These are phyloP conservation scores for Glaucidium brasilianum DNA, from an alignment of 2,113 vertebrate genomes.

Conservation along the genomic window DNA sequence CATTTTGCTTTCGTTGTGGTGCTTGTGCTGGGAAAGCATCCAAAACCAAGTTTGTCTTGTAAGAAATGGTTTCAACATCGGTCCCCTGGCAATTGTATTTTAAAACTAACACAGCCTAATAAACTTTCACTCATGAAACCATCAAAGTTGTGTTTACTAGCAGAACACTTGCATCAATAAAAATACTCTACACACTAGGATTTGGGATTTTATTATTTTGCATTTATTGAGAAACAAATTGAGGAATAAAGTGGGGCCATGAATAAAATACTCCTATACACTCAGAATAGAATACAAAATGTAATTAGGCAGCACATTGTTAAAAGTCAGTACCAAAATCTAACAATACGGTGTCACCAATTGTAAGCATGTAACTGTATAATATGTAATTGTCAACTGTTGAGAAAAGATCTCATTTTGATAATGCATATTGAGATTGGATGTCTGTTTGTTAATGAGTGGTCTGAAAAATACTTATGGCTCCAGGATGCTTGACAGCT, in stretches of 20 bases:
- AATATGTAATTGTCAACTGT: conserved; percentile 75
- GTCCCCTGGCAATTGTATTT: conserved; percentile 45
- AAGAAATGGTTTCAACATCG: conserved; percentile 38
- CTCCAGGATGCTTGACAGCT: conserved; percentile 73
- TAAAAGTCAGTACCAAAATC: conserved; percentile 72
- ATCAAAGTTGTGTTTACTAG: conserved; percentile 63
- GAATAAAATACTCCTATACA: conserved; percentile 63
- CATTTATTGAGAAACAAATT: conserved; percentile 74
- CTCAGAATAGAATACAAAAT: conserved; percentile 63
- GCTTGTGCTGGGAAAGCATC: conserved; percentile 48
- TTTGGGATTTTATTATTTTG: conserved; percentile 67
- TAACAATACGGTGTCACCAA: conserved; percentile 69
- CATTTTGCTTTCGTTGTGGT: conserved; percentile 21
- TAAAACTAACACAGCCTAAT: conserved; percentile 57
- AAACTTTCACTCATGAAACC: conserved; percentile 55
- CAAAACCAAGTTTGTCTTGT: conserved; percentile 27
- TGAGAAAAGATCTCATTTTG: conserved; percentile 79
- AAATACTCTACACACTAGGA: conserved; percentile 15
- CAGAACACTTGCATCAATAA: conserved; percentile 55
- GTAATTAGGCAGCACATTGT: conserved; percentile 76
- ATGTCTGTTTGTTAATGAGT: conserved; percentile 64
- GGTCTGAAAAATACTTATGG: conserved; percentile 71
- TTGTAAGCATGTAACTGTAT: conserved; percentile 66
- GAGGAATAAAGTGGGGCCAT: conserved; percentile 60
- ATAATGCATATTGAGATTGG: conserved; percentile 73